phyloP scores from a whole-genome alignment of 2,888 invertebrate species.

The Cetonia aurata region DNA sequence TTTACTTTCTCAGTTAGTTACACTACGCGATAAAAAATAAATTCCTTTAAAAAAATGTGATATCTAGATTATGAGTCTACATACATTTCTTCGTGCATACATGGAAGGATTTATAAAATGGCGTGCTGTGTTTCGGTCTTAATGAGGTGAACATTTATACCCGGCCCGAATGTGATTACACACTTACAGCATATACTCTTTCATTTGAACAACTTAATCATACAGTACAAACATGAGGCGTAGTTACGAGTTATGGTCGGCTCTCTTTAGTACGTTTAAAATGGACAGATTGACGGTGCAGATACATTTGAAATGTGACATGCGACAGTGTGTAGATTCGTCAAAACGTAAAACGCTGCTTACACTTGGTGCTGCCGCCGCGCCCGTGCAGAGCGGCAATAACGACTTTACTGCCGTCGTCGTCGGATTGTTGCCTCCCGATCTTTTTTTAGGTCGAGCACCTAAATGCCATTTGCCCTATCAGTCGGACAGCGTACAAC shows the following conservation, averaged over 20 bases:
- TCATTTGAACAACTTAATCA: conserved; percentile 52
- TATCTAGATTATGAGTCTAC: background rate
- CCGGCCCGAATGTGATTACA: conserved; percentile 28
- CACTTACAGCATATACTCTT: conserved; percentile 30
- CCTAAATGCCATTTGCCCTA: conserved; percentile 25
- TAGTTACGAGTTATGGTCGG: conserved; percentile 53
- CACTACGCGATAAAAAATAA: too few relatives aligned
- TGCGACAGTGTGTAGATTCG: conserved; percentile 49
- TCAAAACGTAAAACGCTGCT: conserved; percentile 46
- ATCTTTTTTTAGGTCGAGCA: conserved; percentile 26
- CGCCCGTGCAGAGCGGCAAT: conserved; percentile 15
- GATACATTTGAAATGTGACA: conserved; percentile 61
- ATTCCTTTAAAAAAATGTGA: background rate
- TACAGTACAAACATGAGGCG: conserved; percentile 44
- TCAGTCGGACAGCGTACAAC: conserved; percentile 22
- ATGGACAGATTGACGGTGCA: conserved; percentile 57
- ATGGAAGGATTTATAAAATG: conserved; percentile 3
- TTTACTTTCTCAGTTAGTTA: background rate
- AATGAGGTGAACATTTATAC: conserved; percentile 34
- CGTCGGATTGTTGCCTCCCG: conserved; percentile 14
- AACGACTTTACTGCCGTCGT: conserved; percentile 28
- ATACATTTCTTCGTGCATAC: background rate
- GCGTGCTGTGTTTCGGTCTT: conserved; percentile 26
- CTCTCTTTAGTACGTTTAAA: conserved; percentile 55
- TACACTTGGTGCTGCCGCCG: conserved; percentile 30